A percentile compares a stretch with the other conserved stretches of the same genome.
Evolutionary conservation across 2,797 vertebrate species (phyloP).

Genomic region (Alosa sapidissima): DNA sequence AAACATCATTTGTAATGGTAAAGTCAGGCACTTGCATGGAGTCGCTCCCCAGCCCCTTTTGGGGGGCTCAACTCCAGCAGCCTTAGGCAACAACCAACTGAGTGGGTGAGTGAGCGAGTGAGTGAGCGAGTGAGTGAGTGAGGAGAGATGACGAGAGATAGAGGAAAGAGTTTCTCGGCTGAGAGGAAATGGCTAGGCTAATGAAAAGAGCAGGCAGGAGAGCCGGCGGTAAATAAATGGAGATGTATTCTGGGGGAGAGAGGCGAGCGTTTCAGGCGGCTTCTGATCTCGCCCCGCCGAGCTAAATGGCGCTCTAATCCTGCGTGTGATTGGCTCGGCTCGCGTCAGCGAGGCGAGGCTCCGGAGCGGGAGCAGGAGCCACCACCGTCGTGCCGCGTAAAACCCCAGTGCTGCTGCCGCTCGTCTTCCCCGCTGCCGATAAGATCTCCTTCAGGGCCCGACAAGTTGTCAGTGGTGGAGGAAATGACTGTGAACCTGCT

Average conservation of each 20-base stretch:
- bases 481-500: slow-evolving; percentile 69
- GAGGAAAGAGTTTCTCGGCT: slow-evolving; percentile 16
- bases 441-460: slow-evolving; percentile 65
- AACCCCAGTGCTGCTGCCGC: background rate
- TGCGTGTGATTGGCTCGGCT: slow-evolving; percentile 59
- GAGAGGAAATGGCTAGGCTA: slow-evolving; percentile 45
- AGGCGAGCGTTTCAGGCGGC: slow-evolving; percentile 55
- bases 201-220: slow-evolving; percentile 61
- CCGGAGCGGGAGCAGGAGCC: too few relatives aligned
- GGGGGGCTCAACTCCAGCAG: background rate
- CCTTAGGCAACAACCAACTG: slow-evolving; percentile 12
- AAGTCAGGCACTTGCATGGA: background rate
- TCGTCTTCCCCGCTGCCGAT: slow-evolving; percentile 44
- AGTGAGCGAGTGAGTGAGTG: too few relatives aligned
- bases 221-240: slow-evolving; percentile 56
- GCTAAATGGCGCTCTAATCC: slow-evolving; percentile 63
- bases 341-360: too few relatives aligned
- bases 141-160: background rate
- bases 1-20: background rate
- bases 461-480: slow-evolving; percentile 71
- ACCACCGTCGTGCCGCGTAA: background rate
- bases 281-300: slow-evolving; percentile 57
- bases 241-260: slow-evolving; percentile 59
- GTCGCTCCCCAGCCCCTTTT: background rate
- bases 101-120: background rate